These are phyloP conservation scores for Lonchura striata DNA, from an alignment of 2,113 vertebrate genomes.

Conservation along the genomic window DNA sequence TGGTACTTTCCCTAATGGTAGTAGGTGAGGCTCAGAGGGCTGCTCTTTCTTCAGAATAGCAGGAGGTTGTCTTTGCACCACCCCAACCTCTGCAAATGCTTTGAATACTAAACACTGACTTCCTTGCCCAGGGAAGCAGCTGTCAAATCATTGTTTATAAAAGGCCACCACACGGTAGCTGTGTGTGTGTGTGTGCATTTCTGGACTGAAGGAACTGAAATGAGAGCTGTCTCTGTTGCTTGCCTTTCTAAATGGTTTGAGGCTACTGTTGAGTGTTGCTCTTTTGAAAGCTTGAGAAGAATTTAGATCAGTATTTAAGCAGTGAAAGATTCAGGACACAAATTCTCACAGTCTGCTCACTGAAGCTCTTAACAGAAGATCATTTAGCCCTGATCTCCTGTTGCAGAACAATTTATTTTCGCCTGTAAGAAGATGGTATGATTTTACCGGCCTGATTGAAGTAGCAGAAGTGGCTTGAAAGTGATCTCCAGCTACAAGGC, in stretches of 20 bases:
- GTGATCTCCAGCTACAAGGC: not conserved
- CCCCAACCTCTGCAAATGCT: not conserved
- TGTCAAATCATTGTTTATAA: not conserved
- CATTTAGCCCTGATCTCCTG: not conserved
- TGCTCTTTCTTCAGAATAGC: not conserved
- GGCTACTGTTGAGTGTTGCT: not conserved
- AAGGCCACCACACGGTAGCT: not conserved
- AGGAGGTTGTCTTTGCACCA: not conserved
- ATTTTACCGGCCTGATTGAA: not conserved
- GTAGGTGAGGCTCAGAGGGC: not conserved
- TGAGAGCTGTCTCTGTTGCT: not conserved
- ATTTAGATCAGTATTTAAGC: constrained; percentile 23
- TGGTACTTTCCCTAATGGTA: not conserved
- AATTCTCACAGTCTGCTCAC: not conserved
- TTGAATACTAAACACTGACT: not conserved
- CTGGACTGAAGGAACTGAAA: not conserved
- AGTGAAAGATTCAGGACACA: not conserved
- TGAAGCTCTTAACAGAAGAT: constrained; percentile 2
- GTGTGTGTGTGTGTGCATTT: not conserved
- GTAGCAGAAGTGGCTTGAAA: not conserved
- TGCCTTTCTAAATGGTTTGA: not conserved
- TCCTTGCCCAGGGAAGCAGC: constrained; percentile 8
- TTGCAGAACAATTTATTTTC: not conserved
- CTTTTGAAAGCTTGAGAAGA: constrained; percentile 4
- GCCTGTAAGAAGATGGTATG: not conserved